Percentiles rank a stretch among this genome's conserved stretches.
These are phyloP conservation scores for Danaus melanippus DNA, from an alignment of 1,140 invertebrate genomes.

Conservation along the genomic window DNA sequence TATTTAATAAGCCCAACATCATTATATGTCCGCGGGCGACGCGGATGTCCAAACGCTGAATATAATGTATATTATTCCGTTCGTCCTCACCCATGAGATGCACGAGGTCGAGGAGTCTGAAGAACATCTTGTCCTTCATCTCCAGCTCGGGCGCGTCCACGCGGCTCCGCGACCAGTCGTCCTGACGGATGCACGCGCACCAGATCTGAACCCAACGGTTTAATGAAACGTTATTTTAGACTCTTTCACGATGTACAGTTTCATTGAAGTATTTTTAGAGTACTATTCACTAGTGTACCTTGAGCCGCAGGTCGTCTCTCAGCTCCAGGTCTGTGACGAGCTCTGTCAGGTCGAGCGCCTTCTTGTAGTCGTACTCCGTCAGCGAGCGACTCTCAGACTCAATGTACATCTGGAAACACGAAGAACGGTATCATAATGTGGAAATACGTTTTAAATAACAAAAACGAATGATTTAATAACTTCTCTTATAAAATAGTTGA, in stretches of 20 bases:
- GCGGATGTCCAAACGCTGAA: too few species aligned
- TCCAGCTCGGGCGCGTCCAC: constrained; percentile 69
- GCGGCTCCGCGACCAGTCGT: constrained; percentile 76
- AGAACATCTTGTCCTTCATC: constrained; percentile 80
- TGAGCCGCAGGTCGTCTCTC: constrained; percentile 39
- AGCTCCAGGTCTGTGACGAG: constrained; percentile 41
- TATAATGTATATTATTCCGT: not conserved
- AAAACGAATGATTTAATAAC: too few species aligned
- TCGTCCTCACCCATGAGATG: constrained; percentile 76
- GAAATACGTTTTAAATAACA: too few species aligned
- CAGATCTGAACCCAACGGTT: constrained; percentile 74
- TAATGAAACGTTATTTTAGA: not conserved
- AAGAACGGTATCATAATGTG: too few species aligned
- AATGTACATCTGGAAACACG: constrained; percentile 51
- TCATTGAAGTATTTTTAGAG: not conserved
- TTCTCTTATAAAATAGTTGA: too few species aligned
- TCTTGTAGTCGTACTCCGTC: constrained; percentile 62
- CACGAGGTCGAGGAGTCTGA: constrained; percentile 82
- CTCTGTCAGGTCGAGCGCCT: constrained; percentile 58
- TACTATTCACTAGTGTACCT: constrained; percentile 24
- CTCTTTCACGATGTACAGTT: not conserved
- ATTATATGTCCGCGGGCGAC: too few species aligned
- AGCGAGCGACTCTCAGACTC: constrained; percentile 39
- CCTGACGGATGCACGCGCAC: constrained; percentile 81
- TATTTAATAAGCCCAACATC: too few species aligned